Evolutionary conservation across 1,140 invertebrate species (phyloP), one percentile per base, ranked within the genome.

Genomic region (Heliconius nattereri): DNA sequence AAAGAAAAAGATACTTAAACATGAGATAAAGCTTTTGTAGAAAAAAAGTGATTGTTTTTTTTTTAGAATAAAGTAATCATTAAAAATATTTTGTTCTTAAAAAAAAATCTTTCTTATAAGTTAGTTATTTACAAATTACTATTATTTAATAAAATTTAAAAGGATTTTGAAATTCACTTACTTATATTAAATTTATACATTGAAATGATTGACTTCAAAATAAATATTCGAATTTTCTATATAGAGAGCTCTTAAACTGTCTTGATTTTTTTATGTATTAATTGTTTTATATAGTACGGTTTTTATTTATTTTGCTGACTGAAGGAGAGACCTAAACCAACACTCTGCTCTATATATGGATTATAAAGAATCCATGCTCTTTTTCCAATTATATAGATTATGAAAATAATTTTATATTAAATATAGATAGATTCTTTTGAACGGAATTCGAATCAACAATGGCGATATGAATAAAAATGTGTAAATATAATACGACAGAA

Each of bases 131-230:
- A 60, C 54, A 60, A 60, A 9, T 23, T 23, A 60, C 54, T 60
- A 60, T 11, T 60, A 60, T 60, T 60, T 11, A 23, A n/a, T 60
- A 23, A 60, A 60, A 66, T 66, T 66, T 66, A 66, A 26, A 66
- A 66, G 5, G 60, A 29, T 66, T 26, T 66, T 57, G n/a, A 57
- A 23, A 16, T 66, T 66, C 23, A 66, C 13, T 26, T 66, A 5
- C 11, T 13, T 2, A 11, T 29, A 26, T n/a, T 66, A 23, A 57
- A 66, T 66, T 66, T 66, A 66, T 66, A 66, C 26, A 66, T 29
- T 66, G 11, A 66, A 26, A n/a, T 66, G 26, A 29, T 26, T 66
- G n/a, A 7, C 60, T 66, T 16, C 29, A 6, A 60, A 66, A 7
- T 66, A 26, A 66, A 66, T 66, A 66, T 66, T 13, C 26, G 23